Percentiles rank a stretch among this genome's conserved stretches.
phyloP scores from a whole-genome alignment of 2,113 vertebrate species.

The Varanus salvator region DNA sequence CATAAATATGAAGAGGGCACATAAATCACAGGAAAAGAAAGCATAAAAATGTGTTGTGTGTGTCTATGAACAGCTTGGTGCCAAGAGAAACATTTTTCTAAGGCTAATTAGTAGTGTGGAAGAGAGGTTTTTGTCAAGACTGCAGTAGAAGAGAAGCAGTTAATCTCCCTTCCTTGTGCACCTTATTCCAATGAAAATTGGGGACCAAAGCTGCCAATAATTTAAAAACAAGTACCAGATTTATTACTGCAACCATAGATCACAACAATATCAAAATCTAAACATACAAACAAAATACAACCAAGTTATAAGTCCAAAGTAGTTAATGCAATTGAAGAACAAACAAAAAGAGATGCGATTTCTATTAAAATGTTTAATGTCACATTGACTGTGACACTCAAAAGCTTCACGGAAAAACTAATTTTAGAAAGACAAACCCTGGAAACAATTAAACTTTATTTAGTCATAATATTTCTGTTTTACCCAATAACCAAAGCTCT shows the following conservation, averaged over 20 bases:
- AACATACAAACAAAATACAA: no score
- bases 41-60: not conserved
- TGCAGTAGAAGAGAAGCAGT: not conserved
- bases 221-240: not conserved
- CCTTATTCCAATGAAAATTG: not conserved
- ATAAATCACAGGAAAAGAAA: not conserved
- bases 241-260: no score
- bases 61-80: not conserved
- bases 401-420: not conserved
- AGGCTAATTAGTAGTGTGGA: not conserved
- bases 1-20: not conserved
- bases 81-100: not conserved
- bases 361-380: not conserved
- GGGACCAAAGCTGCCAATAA: not conserved
- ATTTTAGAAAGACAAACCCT: not conserved
- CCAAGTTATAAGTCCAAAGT: no score
- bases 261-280: no score
- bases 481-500: no score
- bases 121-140: not conserved
- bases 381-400: not conserved
- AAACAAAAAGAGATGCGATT: not conserved
- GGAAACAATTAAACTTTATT: no score
- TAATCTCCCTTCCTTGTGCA: not conserved
- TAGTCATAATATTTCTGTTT: no score
- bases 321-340: no score